Evolutionary conservation across 2,888 invertebrate species (phyloP), one percentile per base, ranked within the genome.

Genomic region (Melieria crassipennis): DNA sequence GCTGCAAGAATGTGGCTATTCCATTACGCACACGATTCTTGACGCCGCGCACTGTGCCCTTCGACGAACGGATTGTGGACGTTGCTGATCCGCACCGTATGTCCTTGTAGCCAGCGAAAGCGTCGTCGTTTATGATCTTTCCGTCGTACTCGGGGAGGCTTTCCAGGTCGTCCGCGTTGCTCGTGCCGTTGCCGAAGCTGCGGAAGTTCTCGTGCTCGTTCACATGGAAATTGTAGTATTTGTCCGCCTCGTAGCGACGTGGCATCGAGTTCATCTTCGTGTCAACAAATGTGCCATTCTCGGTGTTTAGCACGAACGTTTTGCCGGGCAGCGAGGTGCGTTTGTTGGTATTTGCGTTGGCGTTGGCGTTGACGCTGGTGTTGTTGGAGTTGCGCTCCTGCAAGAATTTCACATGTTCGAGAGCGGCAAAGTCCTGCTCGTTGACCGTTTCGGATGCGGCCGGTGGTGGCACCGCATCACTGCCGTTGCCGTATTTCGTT

Each of bases 21-120:
- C 97, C 97, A 76, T 96, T 96, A 77, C 97, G 89, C 71, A 98
- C 97, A 79, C 97, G 91, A 88, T 98, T 97, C 88, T 95, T 96
- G 75, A 97, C 95, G 73, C 97, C 97, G 62, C 97, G 91, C 78
- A 98, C 94, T 10, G 97, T 97, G 63, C 97, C 97, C 84, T 94
- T 95, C 69, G 94, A 92, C 88, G 97, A 97, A 77, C 93, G 90
- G 82, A 98, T 97, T 69, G 95, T 94, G 68, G 93, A 91, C 56
- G 92, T 90, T 57, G 90, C 90, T 60, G 86, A 83, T 50, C 72
- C 75, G 79, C 90, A 90, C 74, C 90, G 90, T 77, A 91, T 89
- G 87, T 94, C 94, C 88, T 92, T 92, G 78, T 92, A 91, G 9
- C 95, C 94, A 9, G 94, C 95, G 83, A 95, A 95, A 77, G 90